Evolutionary conservation across 2,888 invertebrate species (phyloP).

Genomic region (Morpho deidamia): DNA sequence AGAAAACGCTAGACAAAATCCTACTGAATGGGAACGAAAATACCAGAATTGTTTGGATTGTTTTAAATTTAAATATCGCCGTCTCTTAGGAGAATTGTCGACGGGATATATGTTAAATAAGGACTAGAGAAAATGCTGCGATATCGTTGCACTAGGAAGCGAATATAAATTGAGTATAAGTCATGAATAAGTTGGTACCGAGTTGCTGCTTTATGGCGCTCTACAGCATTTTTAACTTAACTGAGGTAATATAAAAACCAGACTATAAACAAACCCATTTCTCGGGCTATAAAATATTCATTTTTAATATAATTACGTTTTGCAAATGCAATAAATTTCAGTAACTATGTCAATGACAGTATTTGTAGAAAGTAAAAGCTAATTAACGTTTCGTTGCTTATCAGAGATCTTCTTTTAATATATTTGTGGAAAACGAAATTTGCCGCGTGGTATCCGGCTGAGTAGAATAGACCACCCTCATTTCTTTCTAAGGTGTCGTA

Average conservation of each 20-base stretch:
- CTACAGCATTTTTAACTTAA: slow-evolving; percentile 18
- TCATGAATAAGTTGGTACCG: slow-evolving; percentile 46
- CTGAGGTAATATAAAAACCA: not conserved
- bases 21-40: slow-evolving; percentile 20
- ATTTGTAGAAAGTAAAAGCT: slow-evolving; percentile 3
- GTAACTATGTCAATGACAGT: slow-evolving; percentile 3
- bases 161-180: slow-evolving; percentile 66
- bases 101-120: slow-evolving; percentile 41
- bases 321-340: slow-evolving; percentile 1
- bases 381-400: not conserved
- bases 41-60: slow-evolving; percentile 29
- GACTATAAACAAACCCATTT: slow-evolving; percentile 8
- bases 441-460: no score
- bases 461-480: no score
- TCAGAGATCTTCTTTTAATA: not conserved
- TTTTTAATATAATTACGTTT: slow-evolving; percentile 4
- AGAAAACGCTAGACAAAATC: slow-evolving; percentile 15
- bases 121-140: slow-evolving; percentile 48
- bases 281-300: not conserved
- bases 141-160: slow-evolving; percentile 52
- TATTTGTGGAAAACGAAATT: no score
- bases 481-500: no score
- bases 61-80: slow-evolving; percentile 46
- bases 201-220: slow-evolving; percentile 11
- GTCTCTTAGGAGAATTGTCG: slow-evolving; percentile 27